Percentiles rank a stretch among this genome's conserved stretches.
Conservation (phyloP, 2,888 invertebrate species). For the Cepaea hortensis region DNA sequence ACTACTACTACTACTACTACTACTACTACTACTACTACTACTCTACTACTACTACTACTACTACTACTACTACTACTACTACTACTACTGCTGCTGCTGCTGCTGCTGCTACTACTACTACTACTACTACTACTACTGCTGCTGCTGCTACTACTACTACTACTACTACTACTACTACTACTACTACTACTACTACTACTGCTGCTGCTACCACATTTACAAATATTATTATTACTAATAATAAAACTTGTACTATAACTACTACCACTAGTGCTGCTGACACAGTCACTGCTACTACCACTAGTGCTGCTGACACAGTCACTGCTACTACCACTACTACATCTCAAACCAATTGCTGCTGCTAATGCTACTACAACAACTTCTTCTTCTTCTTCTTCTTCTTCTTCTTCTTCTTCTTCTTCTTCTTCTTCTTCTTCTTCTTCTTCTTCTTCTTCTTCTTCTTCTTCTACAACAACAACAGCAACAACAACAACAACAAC, state of each 20-base stretch:
- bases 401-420: constrained; percentile 22
- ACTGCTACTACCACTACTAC: constrained; percentile 1
- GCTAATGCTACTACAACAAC: constrained; percentile 10
- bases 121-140: background rate
- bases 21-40: background rate
- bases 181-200: constrained; percentile 12
- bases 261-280: background rate
- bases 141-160: constrained; percentile 35
- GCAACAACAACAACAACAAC: no score
- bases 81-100: background rate
- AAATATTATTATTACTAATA: background rate
- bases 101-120: background rate
- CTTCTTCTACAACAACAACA: background rate
- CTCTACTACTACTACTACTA: constrained; percentile 25
- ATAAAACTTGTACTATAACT: background rate
- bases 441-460: no score
- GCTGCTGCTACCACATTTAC: background rate
- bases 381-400: constrained; percentile 21
- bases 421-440: constrained; percentile 16
- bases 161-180: constrained; percentile 22
- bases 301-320: background rate
- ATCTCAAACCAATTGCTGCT: background rate
- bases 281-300: background rate
- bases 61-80: constrained; percentile 29
- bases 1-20: constrained; percentile 7